Conservation (phyloP, 1,140 invertebrate species). For the Lepeophtheirus salmonis region DNA sequence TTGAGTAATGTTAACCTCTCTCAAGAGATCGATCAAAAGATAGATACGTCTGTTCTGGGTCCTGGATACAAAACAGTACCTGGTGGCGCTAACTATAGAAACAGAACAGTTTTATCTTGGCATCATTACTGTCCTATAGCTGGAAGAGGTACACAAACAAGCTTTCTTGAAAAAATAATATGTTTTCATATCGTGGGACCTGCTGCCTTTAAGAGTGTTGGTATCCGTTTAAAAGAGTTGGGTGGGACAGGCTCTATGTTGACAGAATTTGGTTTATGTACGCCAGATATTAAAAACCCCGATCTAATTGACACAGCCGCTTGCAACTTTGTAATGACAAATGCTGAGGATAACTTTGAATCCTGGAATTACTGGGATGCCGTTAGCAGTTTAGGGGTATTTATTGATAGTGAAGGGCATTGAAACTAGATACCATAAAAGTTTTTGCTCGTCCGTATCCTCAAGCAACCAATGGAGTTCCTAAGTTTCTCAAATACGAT, state of each 20-base stretch:
- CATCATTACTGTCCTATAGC: conserved; percentile 3
- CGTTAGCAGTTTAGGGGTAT: background rate
- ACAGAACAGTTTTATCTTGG: conserved; percentile 1
- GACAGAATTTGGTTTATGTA: conserved; percentile 3
- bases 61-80: background rate
- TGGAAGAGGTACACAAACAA: background rate
- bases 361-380: conserved; percentile 6
- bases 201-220: background rate
- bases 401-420: conserved; percentile 1
- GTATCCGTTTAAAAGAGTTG: background rate
- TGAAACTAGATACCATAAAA: background rate
- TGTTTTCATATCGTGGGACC: background rate
- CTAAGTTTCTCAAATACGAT: background rate
- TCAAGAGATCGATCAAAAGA: too few species aligned
- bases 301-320: background rate
- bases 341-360: background rate
- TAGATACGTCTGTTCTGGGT: background rate
- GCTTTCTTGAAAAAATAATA: background rate
- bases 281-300: background rate
- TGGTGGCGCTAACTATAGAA: background rate
- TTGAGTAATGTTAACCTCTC: too few species aligned
- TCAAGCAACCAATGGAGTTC: background rate
- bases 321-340: conserved; percentile 8
- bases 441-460: conserved; percentile 5
- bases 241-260: conserved; percentile 1